Evolutionary conservation across 2,797 vertebrate genomes (phyloP).

Genomic region (Geotrypetes seraphini): DNA sequence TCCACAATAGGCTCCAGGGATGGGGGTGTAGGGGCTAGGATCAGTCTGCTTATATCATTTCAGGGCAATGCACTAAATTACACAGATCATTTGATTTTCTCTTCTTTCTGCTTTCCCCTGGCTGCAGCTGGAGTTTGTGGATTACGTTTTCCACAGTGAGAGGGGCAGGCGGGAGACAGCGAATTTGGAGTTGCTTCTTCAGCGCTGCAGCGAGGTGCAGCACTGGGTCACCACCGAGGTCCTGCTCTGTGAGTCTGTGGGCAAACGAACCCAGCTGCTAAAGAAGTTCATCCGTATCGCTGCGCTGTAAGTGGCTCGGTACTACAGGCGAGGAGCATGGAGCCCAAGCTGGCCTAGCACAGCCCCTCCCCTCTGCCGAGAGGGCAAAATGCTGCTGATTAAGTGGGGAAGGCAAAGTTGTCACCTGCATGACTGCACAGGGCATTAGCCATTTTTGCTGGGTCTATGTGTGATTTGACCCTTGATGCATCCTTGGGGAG

Average conservation of each 20-base stretch:
- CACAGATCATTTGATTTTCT: too few relatives aligned
- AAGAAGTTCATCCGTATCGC: conserved; percentile 95
- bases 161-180: conserved; percentile 86
- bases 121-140: conserved; percentile 85
- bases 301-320: conserved; percentile 65
- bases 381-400: too few relatives aligned
- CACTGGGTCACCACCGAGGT: conserved; percentile 94
- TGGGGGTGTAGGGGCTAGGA: background rate
- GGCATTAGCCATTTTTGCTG: background rate
- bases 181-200: conserved; percentile 88
- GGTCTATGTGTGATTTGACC: too few relatives aligned
- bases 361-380: too few relatives aligned
- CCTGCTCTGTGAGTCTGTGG: conserved; percentile 81
- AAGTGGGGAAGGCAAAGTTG: accelerated
- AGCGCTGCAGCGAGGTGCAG: conserved; percentile 90
- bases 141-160: conserved; percentile 89
- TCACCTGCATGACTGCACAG: background rate
- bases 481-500: too few relatives aligned
- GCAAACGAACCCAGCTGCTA: conserved; percentile 82
- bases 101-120: accelerated
- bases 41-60: too few relatives aligned
- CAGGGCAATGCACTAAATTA: too few relatives aligned
- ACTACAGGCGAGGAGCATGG: too few relatives aligned
- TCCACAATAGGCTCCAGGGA: background rate
- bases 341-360: too few relatives aligned